These are phyloP conservation scores for Corythoichthys intestinalis DNA, from an alignment of 2,113 vertebrate species.

Conservation along the genomic window DNA sequence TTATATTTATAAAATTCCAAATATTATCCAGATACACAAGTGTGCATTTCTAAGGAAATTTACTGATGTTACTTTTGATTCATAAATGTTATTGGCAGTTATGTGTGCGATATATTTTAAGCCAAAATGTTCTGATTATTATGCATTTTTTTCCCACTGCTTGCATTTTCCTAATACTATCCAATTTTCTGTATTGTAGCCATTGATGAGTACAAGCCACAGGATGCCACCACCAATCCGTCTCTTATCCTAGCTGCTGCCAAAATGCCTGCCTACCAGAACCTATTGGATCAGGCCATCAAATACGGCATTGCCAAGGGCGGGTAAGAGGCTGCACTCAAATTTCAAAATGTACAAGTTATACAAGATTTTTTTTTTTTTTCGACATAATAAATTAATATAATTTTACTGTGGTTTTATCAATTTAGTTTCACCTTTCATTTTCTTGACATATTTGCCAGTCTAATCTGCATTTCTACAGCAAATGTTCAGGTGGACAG, in stretches of 20 bases:
- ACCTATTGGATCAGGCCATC: conserved; percentile 85
- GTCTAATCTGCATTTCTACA: not conserved
- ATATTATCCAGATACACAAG: not conserved
- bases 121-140: not conserved
- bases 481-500: not conserved
- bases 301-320: conserved; percentile 82
- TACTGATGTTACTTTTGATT: no score
- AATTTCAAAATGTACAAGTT: not conserved
- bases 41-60: no score
- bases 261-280: conserved; percentile 89
- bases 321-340: conserved; percentile 69
- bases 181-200: conserved; percentile 64
- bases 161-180: not conserved
- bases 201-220: conserved; percentile 93
- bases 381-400: no score
- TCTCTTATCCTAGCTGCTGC: conserved; percentile 93
- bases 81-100: no score
- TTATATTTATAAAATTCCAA: not conserved
- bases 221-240: conserved; percentile 97
- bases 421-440: no score
- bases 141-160: not conserved
- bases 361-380: no score
- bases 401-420: no score
- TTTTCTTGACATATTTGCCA: no score
- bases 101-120: not conserved